A percentile compares a stretch with the other conserved stretches of the same genome.
phyloP scores from a whole-genome alignment of 2,113 vertebrate species.

The Etheostoma spectabile region DNA sequence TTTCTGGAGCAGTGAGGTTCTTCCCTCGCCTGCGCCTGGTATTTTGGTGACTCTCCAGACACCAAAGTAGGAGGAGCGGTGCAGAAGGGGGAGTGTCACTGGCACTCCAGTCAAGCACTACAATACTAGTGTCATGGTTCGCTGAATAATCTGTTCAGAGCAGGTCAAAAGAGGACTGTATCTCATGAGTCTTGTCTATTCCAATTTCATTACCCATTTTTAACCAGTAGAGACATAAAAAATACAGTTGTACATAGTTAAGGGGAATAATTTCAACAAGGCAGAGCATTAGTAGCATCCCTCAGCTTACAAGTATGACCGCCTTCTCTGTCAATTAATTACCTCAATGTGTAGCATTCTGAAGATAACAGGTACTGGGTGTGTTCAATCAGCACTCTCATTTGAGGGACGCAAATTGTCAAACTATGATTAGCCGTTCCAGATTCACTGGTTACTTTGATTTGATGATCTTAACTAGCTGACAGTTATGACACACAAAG shows the following conservation, averaged over 20 bases:
- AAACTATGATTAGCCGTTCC: conserved; percentile 20
- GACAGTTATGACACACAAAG: background rate
- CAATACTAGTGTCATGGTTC: background rate
- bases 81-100: conserved; percentile 13
- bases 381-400: conserved; percentile 30
- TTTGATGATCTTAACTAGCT: background rate
- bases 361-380: conserved; percentile 37
- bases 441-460: conserved; percentile 1
- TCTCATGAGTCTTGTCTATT: background rate
- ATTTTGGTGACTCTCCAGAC: conserved; percentile 39
- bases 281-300: background rate
- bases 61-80: conserved; percentile 22
- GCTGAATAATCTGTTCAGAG: background rate
- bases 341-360: conserved; percentile 12
- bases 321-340: conserved; percentile 13
- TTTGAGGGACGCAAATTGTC: conserved; percentile 32
- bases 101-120: conserved; percentile 6
- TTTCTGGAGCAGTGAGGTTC: conserved; percentile 22
- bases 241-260: conserved; percentile 23
- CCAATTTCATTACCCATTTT: background rate
- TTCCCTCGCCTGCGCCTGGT: conserved; percentile 17
- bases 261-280: conserved; percentile 8
- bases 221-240: background rate
- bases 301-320: conserved; percentile 20
- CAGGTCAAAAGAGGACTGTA: conserved; percentile 10